phyloP scores from a whole-genome alignment of 2,888 invertebrate species.

The Drosophila tanythrix region DNA sequence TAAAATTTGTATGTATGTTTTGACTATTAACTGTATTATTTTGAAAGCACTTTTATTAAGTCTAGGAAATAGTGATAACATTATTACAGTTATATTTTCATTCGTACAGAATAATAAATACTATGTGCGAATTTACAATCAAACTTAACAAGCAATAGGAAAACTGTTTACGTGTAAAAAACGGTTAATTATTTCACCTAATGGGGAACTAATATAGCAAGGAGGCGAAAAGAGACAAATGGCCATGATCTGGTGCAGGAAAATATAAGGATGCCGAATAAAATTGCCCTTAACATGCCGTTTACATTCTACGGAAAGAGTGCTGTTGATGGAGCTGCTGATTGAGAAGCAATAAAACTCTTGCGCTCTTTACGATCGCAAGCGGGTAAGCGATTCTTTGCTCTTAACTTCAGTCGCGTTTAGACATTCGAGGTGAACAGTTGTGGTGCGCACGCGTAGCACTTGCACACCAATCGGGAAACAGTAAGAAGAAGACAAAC shows the following conservation, averaged over 20 bases:
- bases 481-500: slow-evolving; percentile 30
- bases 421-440: slow-evolving; percentile 51
- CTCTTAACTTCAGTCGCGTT: slow-evolving; percentile 47
- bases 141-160: background rate
- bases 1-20: background rate
- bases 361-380: slow-evolving; percentile 18
- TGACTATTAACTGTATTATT: background rate
- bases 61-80: background rate
- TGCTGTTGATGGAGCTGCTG: background rate
- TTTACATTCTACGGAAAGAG: background rate
- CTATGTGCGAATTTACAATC: background rate
- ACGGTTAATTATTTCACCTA: background rate
- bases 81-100: background rate
- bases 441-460: slow-evolving; percentile 56
- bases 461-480: slow-evolving; percentile 34
- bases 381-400: slow-evolving; percentile 2
- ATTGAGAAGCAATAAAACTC: slow-evolving; percentile 1
- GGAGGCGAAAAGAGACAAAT: background rate
- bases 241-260: background rate
- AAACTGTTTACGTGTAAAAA: background rate
- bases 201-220: background rate
- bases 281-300: background rate
- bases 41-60: background rate
- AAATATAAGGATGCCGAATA: background rate
- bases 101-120: background rate